These are phyloP conservation scores for Gibbula magus DNA, from an alignment of 2,888 invertebrate genomes.

Conservation along the genomic window DNA sequence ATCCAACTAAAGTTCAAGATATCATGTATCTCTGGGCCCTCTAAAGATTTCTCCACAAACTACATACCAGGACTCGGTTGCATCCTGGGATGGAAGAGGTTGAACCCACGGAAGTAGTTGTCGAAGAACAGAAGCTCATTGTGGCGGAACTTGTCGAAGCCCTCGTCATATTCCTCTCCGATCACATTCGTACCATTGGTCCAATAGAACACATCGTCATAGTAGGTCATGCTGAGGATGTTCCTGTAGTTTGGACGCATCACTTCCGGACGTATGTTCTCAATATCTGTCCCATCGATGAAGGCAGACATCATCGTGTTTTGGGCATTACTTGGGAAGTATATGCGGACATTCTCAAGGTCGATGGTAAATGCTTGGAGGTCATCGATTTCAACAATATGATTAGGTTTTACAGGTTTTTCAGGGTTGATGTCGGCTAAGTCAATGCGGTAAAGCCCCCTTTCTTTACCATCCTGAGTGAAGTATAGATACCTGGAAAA, in stretches of 20 bases:
- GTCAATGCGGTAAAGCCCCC: constrained; percentile 86
- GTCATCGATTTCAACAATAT: constrained; percentile 76
- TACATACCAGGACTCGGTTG: constrained; percentile 80
- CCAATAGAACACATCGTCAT: constrained; percentile 89
- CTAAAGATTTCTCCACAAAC: neutral
- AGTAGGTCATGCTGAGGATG: constrained; percentile 85
- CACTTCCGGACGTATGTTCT: constrained; percentile 84
- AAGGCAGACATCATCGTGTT: constrained; percentile 89
- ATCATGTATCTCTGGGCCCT: neutral
- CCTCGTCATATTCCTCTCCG: constrained; percentile 85
- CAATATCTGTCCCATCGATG: constrained; percentile 81
- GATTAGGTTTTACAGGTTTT: neutral
- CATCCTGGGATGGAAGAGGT: constrained; percentile 81
- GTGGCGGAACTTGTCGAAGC: constrained; percentile 84
- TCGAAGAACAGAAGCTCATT: constrained; percentile 78
- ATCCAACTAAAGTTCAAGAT: neutral
- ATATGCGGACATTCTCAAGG: constrained; percentile 86
- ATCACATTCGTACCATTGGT: constrained; percentile 86
- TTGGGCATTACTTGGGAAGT: constrained; percentile 84
- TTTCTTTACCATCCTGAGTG: constrained; percentile 79
- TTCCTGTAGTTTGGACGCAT: constrained; percentile 84
- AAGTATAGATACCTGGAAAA: constrained; percentile 86
- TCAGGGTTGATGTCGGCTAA: constrained; percentile 81
- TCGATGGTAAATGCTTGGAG: constrained; percentile 90
- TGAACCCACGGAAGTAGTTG: constrained; percentile 78